Percentiles rank a stretch among this genome's conserved stretches.
Conservation (phyloP, 2,113 vertebrate species). For the Zosterops hypoxanthus region DNA sequence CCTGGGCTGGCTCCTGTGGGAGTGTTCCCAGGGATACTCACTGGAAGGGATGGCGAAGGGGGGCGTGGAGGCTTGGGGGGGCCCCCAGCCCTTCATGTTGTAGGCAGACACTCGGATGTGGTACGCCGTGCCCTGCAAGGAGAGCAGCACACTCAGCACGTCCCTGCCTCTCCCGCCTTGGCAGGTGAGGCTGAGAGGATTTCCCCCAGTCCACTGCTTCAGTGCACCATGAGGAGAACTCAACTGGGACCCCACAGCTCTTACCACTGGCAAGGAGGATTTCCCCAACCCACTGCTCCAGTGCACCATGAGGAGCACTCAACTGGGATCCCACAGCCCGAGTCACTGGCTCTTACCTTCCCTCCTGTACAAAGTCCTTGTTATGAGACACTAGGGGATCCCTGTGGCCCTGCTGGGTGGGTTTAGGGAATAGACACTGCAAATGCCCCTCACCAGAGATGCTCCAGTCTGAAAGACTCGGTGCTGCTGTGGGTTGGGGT, state of each 20-base stretch:
- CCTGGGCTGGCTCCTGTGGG: accelerated
- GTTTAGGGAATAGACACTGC: not conserved
- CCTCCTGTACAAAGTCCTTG: not conserved
- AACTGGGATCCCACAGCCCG: accelerated
- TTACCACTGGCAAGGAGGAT: not conserved
- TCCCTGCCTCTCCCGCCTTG: accelerated
- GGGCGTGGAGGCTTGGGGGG: slow-evolving; percentile 76
- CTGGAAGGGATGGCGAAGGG: slow-evolving; percentile 85
- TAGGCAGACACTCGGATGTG: slow-evolving; percentile 87
- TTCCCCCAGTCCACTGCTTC: not conserved
- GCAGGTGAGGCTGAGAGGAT: accelerated
- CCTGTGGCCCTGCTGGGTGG: too few species aligned
- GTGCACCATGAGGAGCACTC: accelerated
- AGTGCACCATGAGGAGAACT: too few species aligned
- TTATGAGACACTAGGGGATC: not conserved
- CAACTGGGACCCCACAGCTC: too few species aligned
- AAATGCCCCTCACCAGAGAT: not conserved
- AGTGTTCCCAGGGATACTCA: slow-evolving; percentile 65
- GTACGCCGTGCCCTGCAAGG: slow-evolving; percentile 79
- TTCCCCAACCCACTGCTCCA: not conserved
- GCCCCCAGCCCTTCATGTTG: slow-evolving; percentile 95
- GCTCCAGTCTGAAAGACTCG: not conserved
- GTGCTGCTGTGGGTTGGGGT: not conserved
- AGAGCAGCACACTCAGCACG: not conserved
- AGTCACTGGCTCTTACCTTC: not conserved